Percentiles rank a stretch among this genome's conserved stretches.
Evolutionary conservation across 1,140 invertebrate species (phyloP).

Genomic region (Conopomorpha cramerella): DNA sequence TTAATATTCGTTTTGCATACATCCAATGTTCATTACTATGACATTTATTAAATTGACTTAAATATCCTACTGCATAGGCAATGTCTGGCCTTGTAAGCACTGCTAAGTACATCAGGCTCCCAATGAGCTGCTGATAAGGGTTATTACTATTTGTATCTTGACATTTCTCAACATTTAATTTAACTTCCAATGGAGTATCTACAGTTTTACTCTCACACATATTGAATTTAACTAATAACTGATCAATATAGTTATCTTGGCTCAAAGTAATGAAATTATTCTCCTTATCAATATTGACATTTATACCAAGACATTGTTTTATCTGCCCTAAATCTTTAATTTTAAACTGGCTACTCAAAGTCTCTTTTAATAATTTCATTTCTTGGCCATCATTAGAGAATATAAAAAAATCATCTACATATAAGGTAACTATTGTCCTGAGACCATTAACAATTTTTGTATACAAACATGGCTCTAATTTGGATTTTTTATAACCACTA

Average conservation of each 20-base stretch:
- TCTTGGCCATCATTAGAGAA: constrained; percentile 13
- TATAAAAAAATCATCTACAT: constrained; percentile 27
- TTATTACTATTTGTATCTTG: constrained; percentile 1
- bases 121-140: too few relatives aligned
- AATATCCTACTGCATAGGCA: too few relatives aligned
- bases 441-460: constrained; percentile 9
- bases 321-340: constrained; percentile 1
- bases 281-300: too few relatives aligned
- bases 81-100: too few relatives aligned
- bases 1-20: constrained; percentile 31
- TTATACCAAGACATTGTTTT: too few relatives aligned
- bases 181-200: constrained; percentile 9
- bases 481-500: constrained; percentile 9
- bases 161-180: constrained; percentile 1
- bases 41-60: too few relatives aligned
- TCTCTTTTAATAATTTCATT: constrained; percentile 1
- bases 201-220: constrained; percentile 15
- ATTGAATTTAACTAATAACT: constrained; percentile 13
- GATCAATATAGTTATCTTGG: constrained; percentile 6
- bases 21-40: too few relatives aligned
- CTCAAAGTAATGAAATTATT: constrained; percentile 1
- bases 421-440: constrained; percentile 15
- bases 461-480: constrained; percentile 18
- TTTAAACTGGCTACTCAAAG: neutral
- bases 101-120: too few relatives aligned